phyloP scores from a whole-genome alignment of 2,888 invertebrate species.

The Cephus spinipes region DNA sequence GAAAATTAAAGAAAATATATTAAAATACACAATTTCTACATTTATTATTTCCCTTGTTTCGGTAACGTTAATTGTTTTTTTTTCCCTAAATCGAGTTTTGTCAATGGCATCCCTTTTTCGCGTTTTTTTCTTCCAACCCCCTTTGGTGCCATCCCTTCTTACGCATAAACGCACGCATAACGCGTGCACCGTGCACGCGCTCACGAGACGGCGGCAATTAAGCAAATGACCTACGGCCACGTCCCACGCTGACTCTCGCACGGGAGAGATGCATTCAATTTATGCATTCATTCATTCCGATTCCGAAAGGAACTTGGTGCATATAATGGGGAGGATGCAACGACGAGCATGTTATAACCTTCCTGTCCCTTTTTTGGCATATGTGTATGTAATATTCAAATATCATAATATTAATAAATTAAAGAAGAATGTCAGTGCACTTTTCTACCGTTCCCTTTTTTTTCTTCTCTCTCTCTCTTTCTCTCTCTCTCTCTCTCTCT shows the following conservation, averaged over 20 bases:
- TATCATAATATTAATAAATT: too few species aligned
- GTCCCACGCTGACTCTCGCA: conserved; percentile 16
- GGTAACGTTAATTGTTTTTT: too few species aligned
- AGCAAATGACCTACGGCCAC: conserved; percentile 16
- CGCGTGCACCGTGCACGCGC: background rate
- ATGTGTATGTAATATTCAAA: too few species aligned
- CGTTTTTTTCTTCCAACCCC: too few species aligned
- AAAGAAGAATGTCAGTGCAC: conserved; percentile 13
- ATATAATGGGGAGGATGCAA: conserved; percentile 19
- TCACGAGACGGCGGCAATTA: conserved; percentile 18
- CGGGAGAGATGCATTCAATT: conserved; percentile 28
- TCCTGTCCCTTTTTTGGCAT: conserved; percentile 28
- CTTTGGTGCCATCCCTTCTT: too few species aligned
- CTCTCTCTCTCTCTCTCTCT: conserved; percentile 2
- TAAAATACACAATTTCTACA: too few species aligned
- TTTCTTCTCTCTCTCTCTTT: conserved; percentile 10
- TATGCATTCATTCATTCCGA: conserved; percentile 44
- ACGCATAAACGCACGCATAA: background rate
- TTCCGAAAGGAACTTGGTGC: conserved; percentile 16
- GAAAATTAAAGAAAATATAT: too few species aligned
- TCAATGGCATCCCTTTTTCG: too few species aligned
- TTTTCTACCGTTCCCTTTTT: conserved; percentile 42
- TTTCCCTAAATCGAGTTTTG: too few species aligned
- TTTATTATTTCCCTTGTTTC: too few species aligned
- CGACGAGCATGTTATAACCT: conserved; percentile 20